These are phyloP conservation scores for Shargacucullia verbasci DNA, from an alignment of 2,888 invertebrate species.

Conservation along the genomic window DNA sequence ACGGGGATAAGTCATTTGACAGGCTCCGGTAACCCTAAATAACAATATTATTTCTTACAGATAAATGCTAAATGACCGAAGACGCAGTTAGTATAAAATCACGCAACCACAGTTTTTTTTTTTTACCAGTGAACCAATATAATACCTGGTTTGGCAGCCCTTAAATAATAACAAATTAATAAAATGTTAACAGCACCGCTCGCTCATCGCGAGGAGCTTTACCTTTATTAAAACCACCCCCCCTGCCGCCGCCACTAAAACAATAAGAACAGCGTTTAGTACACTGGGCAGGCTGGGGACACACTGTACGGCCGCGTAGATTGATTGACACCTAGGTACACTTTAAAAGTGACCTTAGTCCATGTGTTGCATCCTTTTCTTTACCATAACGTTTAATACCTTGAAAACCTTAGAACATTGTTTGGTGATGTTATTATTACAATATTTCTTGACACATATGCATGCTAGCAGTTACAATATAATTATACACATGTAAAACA, in stretches of 20 bases:
- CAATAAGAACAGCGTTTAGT: conserved; percentile 95
- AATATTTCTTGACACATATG: conserved; percentile 69
- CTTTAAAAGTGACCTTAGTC: conserved; percentile 84
- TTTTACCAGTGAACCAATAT: conserved; percentile 60
- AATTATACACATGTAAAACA: conserved; percentile 30
- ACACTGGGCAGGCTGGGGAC: conserved; percentile 90
- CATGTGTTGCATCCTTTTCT: conserved; percentile 88
- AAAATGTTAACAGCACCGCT: conserved; percentile 93
- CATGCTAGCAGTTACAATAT: conserved; percentile 61
- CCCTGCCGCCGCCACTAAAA: conserved; percentile 98
- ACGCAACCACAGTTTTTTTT: conserved; percentile 31
- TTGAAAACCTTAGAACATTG: conserved; percentile 86
- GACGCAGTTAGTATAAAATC: conserved; percentile 9
- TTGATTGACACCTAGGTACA: conserved; percentile 85
- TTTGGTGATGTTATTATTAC: conserved; percentile 74
- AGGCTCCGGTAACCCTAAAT: conserved; percentile 11
- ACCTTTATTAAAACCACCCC: conserved; percentile 99
- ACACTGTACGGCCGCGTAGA: conserved; percentile 88
- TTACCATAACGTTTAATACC: conserved; percentile 87
- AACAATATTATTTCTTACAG: conserved; percentile 11
- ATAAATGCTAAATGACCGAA: conserved; percentile 17
- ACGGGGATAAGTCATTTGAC: conserved; percentile 6
- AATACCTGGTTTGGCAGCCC: conserved; percentile 86
- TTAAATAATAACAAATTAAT: conserved; percentile 82
- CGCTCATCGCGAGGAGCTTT: conserved; percentile 94